These are phyloP conservation scores for Leptosomus discolor DNA, from an alignment of 2,113 vertebrate genomes.

Conservation along the genomic window DNA sequence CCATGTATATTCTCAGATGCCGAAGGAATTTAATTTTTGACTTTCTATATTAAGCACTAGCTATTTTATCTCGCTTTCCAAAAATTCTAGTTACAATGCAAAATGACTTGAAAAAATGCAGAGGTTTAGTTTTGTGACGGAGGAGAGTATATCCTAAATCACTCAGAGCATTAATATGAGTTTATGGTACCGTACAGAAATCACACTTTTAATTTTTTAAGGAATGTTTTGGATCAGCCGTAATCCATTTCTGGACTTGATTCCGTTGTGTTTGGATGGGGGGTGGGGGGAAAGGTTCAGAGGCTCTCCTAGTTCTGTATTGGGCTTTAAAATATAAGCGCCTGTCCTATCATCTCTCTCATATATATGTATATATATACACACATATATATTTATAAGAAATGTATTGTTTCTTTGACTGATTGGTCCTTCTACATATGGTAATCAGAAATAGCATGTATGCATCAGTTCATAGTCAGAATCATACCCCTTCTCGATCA, in stretches of 20 bases:
- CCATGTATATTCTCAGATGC: conserved; percentile 33
- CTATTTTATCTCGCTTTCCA: conserved; percentile 68
- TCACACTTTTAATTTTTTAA: conserved; percentile 14
- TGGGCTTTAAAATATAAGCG: conserved; percentile 41
- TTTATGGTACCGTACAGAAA: conserved; percentile 57
- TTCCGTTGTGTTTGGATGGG: background rate
- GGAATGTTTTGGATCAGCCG: background rate
- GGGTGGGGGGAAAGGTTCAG: background rate
- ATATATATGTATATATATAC: conserved; percentile 6
- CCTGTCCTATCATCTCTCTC: conserved; percentile 39
- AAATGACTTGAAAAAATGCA: conserved; percentile 34
- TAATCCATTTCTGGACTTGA: conserved; percentile 42
- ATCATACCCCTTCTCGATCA: background rate
- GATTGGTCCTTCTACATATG: conserved; percentile 28
- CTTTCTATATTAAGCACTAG: conserved; percentile 62
- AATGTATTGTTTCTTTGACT: conserved; percentile 61
- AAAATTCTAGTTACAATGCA: conserved; percentile 53
- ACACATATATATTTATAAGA: conserved; percentile 57
- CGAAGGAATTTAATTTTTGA: conserved; percentile 62
- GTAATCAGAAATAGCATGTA: conserved; percentile 53
- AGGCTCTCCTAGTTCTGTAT: conserved; percentile 6
- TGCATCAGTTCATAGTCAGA: conserved; percentile 38
- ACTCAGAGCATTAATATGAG: conserved; percentile 45
- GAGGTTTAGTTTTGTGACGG: conserved; percentile 66
- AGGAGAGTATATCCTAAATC: conserved; percentile 61